A percentile compares a stretch with the other conserved stretches of the same genome.
Conservation (phyloP, 35 echinoderm and acorn worm species). For the Apostichopus parvimensis region DNA sequence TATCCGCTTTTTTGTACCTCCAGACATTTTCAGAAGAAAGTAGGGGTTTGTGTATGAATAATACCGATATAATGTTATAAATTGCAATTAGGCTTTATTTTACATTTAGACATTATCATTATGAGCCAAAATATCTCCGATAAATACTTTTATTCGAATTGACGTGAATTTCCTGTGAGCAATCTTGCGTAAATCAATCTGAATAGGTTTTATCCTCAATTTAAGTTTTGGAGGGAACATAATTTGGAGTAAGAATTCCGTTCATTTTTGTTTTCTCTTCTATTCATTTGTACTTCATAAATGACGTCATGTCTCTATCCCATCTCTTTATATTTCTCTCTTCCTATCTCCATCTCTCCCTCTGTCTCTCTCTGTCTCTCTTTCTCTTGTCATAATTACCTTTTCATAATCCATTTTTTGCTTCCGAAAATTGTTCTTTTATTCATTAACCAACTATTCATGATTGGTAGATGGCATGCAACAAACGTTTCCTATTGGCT, state of each 20-base stretch:
- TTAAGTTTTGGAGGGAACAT: not conserved
- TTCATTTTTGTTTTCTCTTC: not conserved
- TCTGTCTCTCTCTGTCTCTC: not conserved
- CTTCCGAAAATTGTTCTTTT: not conserved
- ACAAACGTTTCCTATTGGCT: slow-evolving; percentile 4
- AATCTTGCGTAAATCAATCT: not conserved
- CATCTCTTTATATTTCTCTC: not conserved
- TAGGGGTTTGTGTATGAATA: not conserved
- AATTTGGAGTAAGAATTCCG: not conserved
- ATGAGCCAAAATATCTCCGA: not conserved
- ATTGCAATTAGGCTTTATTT: not conserved
- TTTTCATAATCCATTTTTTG: slow-evolving; percentile 12
- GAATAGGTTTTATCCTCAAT: not conserved
- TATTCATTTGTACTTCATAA: not conserved
- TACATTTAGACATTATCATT: not conserved
- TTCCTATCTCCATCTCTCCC: not conserved
- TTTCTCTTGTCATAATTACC: not conserved
- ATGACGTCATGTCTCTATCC: no score
- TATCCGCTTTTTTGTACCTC: not conserved
- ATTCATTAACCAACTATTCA: slow-evolving; percentile 5
- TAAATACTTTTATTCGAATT: not conserved
- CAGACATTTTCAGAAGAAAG: not conserved
- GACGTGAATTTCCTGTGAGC: not conserved
- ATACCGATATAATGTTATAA: not conserved
- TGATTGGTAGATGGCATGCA: slow-evolving; percentile 10